phyloP scores from a whole-genome alignment of 2,888 invertebrate species.

The Synergus gifuensis region DNA sequence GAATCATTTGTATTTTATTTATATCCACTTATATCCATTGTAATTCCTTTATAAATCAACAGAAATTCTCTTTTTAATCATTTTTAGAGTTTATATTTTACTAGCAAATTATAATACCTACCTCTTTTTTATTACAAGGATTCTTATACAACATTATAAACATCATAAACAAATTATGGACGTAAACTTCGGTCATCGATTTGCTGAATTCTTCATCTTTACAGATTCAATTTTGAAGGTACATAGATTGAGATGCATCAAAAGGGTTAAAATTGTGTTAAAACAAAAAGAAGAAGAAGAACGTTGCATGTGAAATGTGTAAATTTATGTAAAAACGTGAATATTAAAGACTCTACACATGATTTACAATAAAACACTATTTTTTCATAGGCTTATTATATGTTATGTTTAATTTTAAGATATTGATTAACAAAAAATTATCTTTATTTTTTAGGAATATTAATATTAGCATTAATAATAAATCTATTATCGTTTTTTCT shows the following conservation, averaged over 20 bases:
- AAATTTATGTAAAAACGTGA: constrained; percentile 7
- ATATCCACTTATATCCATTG: no score
- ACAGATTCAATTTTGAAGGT: not conserved
- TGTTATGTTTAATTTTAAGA: not conserved
- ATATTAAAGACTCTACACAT: not conserved
- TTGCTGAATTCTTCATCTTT: not conserved
- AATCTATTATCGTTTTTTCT: not conserved
- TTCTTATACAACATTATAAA: no score
- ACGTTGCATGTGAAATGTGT: constrained; percentile 11
- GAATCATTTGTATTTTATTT: no score
- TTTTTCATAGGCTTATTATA: not conserved
- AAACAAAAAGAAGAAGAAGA: constrained; percentile 12
- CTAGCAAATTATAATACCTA: no score
- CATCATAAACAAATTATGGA: no score
- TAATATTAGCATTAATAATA: not conserved
- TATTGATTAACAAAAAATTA: not conserved
- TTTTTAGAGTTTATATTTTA: no score
- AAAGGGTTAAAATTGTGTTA: not conserved
- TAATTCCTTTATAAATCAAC: no score
- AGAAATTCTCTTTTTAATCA: no score
- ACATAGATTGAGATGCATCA: constrained; percentile 9
- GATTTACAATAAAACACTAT: not conserved
- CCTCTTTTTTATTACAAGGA: no score
- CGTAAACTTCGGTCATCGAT: constrained; percentile 44
- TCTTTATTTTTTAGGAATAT: constrained; percentile 27